Percentiles rank a stretch among this genome's conserved stretches.
Conservation (phyloP, 2,888 invertebrate genomes). For the Oscheius sp. region DNA sequence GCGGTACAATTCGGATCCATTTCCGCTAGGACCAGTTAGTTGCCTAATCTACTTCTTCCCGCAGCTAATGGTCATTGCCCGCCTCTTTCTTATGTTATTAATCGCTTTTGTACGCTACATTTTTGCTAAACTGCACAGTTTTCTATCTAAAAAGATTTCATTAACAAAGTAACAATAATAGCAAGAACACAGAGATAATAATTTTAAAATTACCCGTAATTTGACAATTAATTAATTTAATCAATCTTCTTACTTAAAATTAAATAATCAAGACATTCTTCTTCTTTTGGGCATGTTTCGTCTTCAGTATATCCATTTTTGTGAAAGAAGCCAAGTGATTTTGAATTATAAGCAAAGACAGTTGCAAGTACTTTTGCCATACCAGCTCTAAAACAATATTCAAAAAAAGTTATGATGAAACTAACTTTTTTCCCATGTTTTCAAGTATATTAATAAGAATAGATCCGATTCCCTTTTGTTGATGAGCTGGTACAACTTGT, state of each 20-base stretch:
- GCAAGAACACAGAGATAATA: neutral
- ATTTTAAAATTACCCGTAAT: neutral
- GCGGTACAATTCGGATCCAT: neutral
- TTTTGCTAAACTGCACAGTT: neutral
- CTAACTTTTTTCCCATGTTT: conserved; percentile 78
- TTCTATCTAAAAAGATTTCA: neutral
- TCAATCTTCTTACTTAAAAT: conserved; percentile 51
- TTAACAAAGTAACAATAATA: neutral
- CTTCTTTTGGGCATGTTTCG: conserved; percentile 50
- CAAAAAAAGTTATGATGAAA: neutral
- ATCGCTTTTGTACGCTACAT: neutral
- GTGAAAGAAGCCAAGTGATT: conserved; percentile 67
- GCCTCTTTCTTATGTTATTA: neutral
- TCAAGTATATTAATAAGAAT: conserved; percentile 85
- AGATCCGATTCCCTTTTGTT: conserved; percentile 85
- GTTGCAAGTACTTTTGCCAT: conserved; percentile 70
- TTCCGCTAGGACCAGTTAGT: neutral
- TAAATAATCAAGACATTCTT: conserved; percentile 53
- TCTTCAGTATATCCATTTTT: conserved; percentile 63
- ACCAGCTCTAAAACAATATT: conserved; percentile 43
- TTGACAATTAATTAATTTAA: neutral
- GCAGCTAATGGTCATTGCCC: conserved; percentile 19
- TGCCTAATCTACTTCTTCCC: conserved; percentile 14
- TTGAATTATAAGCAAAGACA: conserved; percentile 64
- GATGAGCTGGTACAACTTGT: conserved; percentile 82